Evolutionary conservation across 2,888 invertebrate genomes (phyloP), one percentile per base, ranked within the genome.

Genomic region (Tortricodes alternella): DNA sequence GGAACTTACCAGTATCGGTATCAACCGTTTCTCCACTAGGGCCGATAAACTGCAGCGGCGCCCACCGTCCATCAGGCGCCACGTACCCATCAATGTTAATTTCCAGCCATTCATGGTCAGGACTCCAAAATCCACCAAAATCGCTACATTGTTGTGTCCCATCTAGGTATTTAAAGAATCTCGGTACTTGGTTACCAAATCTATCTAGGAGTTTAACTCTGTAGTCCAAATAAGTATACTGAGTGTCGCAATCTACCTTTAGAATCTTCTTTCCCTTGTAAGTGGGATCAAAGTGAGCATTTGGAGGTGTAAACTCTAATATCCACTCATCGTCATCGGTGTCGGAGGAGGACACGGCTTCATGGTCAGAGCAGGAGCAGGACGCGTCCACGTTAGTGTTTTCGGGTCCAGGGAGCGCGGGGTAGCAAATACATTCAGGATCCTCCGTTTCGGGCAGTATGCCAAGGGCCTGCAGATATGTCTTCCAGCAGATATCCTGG

Each of bases 291-390:
- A 76, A 90, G 8, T 62, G 67, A 15, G 89, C 89, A 53, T 68
- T 80, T 0, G 91, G 89, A 5, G 91, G 89, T n/a, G 89, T 90
- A 60, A 90, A 89, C 63, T 90, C 89, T 13, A 91, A 72, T 29
- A 86, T 63, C 90, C 91, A 91, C 68, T 89, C 89, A 62, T 89
- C 90, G 1, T 74, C 79, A 61, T 90, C 89, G 0, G 89, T 88
- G 51, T 84, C 88, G 1, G 87, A 83, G 19, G 71, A 75, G 19
- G 75, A 57, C 1, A 78, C 74, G 1, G 64, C 62, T 1, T 71
- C 68, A 9, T 80, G 80, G 67, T 84, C 84, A 0, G 88, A 85
- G 61, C 89, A 89, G 18, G 90, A 88, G 59, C 89, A 89, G 3
- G 88, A 88, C 16, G 73, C 64, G 43, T 85, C 77, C 15, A 74